Base-by-base conservation (phyloP, 2,888 invertebrate genomes). In the Pomacea canaliculata region DNA sequence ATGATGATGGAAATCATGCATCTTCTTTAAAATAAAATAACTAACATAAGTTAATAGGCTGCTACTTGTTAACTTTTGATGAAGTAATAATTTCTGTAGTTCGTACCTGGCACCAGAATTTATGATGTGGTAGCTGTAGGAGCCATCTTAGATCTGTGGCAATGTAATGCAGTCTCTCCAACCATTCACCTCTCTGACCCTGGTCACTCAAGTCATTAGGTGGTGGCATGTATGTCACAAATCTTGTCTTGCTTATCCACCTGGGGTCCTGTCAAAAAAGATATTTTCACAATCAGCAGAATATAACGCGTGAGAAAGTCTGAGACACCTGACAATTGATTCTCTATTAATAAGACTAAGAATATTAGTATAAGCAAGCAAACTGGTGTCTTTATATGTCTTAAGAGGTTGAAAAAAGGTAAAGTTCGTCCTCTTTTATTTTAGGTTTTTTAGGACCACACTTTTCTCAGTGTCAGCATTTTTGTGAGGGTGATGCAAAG, bases 141-240 rank as follows among this genome's bases (percentile, higher is more conserved):
- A 96, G 89, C 93, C 94, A 94, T 78, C 93, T 93, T 23, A 96
- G 90, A 89, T 96, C 95, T 73, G 93, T 92, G 76, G 93, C 91
- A 77, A 94, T 94, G 56, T 92, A 92, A 59, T 92, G 91, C 85
- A 94, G 92, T 78, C 93, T 92, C 80, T 93, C 93, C 62, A 93
- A 91, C 96, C 96, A 96, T 48, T 92, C 92, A 78, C 94, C 93
- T 76, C 94, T 93, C 59, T 81, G 83, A 5, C 87, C 89, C 27
- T 80, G 77, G 72, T 89, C 88, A 66, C 83, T 74, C 1, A 78
- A 49, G 73, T 84, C 83, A 4, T 70, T 12, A 1, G 89, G 89
- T 13, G 88, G 87, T 37, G 93, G 89, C 81, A 93, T 92, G 87
- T 94, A 95, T 68, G 92, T 85, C 60, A 93, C 91, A 85, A 94